Evolutionary conservation across 2,888 invertebrate genomes (phyloP).

Genomic region (Acleris cristana): DNA sequence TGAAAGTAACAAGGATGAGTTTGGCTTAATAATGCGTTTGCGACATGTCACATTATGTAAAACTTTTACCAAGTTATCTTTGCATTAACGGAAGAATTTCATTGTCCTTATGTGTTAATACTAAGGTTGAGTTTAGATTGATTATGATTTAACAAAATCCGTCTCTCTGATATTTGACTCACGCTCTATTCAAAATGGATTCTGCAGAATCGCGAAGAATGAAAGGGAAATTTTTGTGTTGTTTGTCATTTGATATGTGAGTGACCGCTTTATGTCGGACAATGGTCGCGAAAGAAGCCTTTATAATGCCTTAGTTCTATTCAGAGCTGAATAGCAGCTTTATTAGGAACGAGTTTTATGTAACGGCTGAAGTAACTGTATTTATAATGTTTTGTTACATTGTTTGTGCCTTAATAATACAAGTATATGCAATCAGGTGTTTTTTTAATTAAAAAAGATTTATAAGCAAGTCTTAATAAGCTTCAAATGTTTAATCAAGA

Average conservation of each 20-base stretch:
- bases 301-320: conserved; percentile 20
- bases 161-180: conserved; percentile 18
- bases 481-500: too few species aligned
- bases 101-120: conserved; percentile 6
- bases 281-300: conserved; percentile 24
- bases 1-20: background rate
- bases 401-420: too few species aligned
- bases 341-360: conserved; percentile 1
- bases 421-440: too few species aligned
- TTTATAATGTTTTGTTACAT: background rate
- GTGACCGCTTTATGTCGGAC: conserved; percentile 34
- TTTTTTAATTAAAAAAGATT: too few species aligned
- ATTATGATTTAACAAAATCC: background rate
- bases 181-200: conserved; percentile 34
- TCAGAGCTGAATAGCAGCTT: conserved; percentile 14
- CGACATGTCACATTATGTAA: background rate
- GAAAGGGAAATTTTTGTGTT: conserved; percentile 37
- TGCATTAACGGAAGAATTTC: conserved; percentile 6
- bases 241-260: conserved; percentile 36
- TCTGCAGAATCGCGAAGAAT: conserved; percentile 36
- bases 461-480: too few species aligned
- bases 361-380: conserved; percentile 1
- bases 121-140: conserved; percentile 3
- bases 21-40: conserved; percentile 3
- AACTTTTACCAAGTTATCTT: conserved; percentile 1